Evolutionary conservation across 2,113 vertebrate genomes (phyloP).

Genomic region (Labeo catla): DNA sequence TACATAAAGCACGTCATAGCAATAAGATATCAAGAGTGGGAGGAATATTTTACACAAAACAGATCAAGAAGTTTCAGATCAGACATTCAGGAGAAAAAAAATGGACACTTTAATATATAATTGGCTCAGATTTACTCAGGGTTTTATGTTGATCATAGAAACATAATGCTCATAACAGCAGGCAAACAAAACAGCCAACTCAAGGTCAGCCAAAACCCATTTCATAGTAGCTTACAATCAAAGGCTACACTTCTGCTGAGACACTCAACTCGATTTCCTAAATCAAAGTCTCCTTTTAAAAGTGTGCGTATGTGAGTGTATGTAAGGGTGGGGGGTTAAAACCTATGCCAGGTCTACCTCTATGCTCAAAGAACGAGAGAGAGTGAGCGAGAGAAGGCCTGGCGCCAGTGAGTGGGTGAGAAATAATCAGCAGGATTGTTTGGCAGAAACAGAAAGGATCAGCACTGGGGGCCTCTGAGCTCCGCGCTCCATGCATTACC

Average conservation of each 20-base stretch:
- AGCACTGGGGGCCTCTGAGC: conserved; percentile 23
- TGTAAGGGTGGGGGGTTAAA: not conserved
- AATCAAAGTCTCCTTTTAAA: conserved; percentile 34
- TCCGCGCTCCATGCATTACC: conserved; percentile 18
- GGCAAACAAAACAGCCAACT: not conserved
- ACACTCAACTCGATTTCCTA: not conserved
- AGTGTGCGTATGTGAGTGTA: not conserved
- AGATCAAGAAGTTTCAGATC: not conserved
- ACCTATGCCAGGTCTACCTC: conserved; percentile 21
- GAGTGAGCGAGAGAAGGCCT: conserved; percentile 19
- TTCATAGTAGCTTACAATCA: not conserved
- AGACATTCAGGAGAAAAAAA: not conserved
- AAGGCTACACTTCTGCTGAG: not conserved
- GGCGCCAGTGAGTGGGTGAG: conserved; percentile 31
- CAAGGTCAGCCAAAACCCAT: not conserved
- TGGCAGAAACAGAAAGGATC: conserved; percentile 24
- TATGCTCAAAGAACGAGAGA: not conserved
- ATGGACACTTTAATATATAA: not conserved
- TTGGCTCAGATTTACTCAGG: not conserved
- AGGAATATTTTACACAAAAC: not conserved
- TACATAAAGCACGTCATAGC: not conserved
- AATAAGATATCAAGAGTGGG: not conserved
- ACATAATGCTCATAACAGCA: conserved; percentile 5
- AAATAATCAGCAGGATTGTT: conserved; percentile 42
- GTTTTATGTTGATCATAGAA: conserved; percentile 1